These are phyloP conservation scores for Pogonomyrmex barbatus DNA, from an alignment of 1,140 invertebrate genomes.

Conservation along the genomic window DNA sequence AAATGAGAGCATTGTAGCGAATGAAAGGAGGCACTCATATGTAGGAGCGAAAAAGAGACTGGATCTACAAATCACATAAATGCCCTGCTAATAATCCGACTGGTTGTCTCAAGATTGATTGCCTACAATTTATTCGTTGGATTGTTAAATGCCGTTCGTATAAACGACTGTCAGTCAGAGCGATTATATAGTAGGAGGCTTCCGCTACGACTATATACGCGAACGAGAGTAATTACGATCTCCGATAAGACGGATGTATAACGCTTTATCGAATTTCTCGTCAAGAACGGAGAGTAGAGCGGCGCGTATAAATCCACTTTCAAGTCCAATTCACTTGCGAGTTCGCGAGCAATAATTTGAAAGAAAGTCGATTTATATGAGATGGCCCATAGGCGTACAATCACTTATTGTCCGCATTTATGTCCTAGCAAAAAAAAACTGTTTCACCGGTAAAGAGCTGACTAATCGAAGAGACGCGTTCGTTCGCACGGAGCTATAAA, in stretches of 20 bases:
- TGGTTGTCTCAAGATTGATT: slow-evolving; percentile 56
- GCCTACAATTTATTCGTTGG: slow-evolving; percentile 56
- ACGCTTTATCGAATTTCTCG: slow-evolving; percentile 14
- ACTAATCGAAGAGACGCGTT: slow-evolving; percentile 38
- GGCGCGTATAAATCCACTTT: not conserved
- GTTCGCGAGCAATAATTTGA: slow-evolving; percentile 36
- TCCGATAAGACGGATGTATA: slow-evolving; percentile 9
- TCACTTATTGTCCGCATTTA: slow-evolving; percentile 24
- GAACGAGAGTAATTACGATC: slow-evolving; percentile 15
- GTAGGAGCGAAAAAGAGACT: not conserved
- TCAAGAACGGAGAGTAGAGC: not conserved
- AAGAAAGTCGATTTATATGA: slow-evolving; percentile 32
- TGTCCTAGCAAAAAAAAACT: not conserved
- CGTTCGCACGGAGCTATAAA: slow-evolving; percentile 34
- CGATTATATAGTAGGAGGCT: slow-evolving; percentile 39
- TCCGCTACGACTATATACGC: slow-evolving; percentile 14
- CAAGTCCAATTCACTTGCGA: not conserved
- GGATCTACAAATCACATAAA: slow-evolving; percentile 44
- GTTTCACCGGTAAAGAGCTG: not conserved
- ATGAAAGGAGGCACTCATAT: not conserved
- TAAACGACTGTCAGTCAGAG: slow-evolving; percentile 46
- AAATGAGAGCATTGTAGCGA: slow-evolving; percentile 25
- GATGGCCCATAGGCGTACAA: no score
- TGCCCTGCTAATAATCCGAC: slow-evolving; percentile 53
- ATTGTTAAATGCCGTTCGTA: slow-evolving; percentile 57